Percentiles rank a stretch among this genome's conserved stretches.
Conservation (phyloP, 2,113 vertebrate species). For the Myocastor coypus region DNA sequence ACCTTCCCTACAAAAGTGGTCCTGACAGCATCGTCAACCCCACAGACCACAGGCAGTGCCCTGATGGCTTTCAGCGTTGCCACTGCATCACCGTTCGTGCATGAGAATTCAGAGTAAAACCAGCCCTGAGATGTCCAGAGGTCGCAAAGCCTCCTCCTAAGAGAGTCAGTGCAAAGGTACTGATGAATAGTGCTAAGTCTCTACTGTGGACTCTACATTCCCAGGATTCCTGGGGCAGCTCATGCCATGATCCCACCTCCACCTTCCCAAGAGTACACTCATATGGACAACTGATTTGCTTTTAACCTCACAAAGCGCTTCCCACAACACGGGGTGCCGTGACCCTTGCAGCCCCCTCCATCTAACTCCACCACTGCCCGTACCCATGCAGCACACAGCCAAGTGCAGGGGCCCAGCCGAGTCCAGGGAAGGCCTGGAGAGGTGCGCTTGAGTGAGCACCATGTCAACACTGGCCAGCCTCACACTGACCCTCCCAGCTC, state of each 20-base stretch:
- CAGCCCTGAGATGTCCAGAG: not conserved
- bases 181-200: rapidly evolving
- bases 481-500: not conserved
- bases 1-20: not conserved
- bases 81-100: rapidly evolving
- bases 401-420: rapidly evolving
- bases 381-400: rapidly evolving
- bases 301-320: not conserved
- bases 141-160: not conserved
- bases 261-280: not conserved
- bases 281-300: not conserved
- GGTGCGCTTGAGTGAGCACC: not conserved
- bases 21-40: not conserved
- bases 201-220: not conserved
- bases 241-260: rapidly evolving
- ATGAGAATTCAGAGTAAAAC: not conserved
- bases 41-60: rapidly evolving
- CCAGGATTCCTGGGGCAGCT: not conserved
- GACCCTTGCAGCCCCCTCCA: not conserved
- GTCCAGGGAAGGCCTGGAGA: not conserved
- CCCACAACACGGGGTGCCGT: not conserved
- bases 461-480: not conserved
- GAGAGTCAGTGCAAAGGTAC: not conserved
- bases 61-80: not conserved
- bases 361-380: not conserved